Evolutionary conservation across 2,888 invertebrate genomes (phyloP).

Genomic region (Tanypteryx hageni): DNA sequence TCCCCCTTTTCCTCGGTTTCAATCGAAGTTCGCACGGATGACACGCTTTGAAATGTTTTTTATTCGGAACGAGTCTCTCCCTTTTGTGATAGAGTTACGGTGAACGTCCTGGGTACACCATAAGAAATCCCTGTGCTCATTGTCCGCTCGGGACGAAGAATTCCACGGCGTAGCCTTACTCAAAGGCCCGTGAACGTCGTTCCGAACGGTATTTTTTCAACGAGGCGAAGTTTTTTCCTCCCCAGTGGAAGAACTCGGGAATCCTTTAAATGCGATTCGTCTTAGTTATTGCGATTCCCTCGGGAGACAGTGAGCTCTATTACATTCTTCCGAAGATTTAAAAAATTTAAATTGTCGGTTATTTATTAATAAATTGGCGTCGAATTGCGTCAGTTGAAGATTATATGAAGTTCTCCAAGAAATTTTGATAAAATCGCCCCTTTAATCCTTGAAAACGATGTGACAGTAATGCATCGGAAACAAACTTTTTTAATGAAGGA

Average conservation of each 20-base stretch:
- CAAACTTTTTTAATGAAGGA: too few species aligned
- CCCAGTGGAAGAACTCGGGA: not conserved
- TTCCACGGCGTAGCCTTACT: slow-evolving; percentile 52
- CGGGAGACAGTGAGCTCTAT: too few species aligned
- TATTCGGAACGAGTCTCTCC: not conserved
- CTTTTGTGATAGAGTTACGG: slow-evolving; percentile 42
- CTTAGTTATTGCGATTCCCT: too few species aligned
- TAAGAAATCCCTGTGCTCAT: slow-evolving; percentile 27
- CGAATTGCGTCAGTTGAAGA: too few species aligned
- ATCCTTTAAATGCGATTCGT: not conserved
- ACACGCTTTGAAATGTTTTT: not conserved
- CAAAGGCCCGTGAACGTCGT: slow-evolving; percentile 53
- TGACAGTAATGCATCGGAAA: too few species aligned
- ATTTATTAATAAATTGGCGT: too few species aligned
- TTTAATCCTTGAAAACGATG: too few species aligned
- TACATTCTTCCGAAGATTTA: too few species aligned
- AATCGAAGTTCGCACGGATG: not conserved
- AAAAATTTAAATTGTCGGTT: too few species aligned
- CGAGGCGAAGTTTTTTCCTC: not conserved
- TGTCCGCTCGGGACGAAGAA: slow-evolving; percentile 12
- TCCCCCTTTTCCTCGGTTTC: not conserved
- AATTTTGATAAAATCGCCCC: too few species aligned
- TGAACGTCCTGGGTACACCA: slow-evolving; percentile 23
- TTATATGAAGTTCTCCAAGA: too few species aligned
- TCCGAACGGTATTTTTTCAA: slow-evolving; percentile 34